phyloP scores from a whole-genome alignment of 2,113 vertebrate genomes.

The Syrrhaptes paradoxus region DNA sequence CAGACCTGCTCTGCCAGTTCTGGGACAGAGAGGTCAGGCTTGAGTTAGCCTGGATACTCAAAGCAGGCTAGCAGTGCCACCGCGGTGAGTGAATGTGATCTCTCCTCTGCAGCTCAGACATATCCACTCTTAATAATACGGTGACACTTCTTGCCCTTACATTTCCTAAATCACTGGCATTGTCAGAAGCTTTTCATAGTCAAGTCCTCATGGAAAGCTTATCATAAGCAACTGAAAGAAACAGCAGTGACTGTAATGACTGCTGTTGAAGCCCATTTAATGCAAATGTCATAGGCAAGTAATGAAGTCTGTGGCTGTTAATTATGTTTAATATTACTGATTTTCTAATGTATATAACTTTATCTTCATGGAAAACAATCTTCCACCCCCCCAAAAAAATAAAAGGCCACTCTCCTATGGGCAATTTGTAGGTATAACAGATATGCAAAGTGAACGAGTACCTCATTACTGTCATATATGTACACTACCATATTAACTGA shows the following conservation, averaged over 20 bases:
- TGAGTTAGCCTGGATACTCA: fast-evolving
- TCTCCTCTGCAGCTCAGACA: neutral
- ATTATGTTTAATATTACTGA: neutral
- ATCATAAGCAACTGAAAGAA: neutral
- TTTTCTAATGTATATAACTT: neutral
- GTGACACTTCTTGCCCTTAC: neutral
- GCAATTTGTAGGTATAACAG: neutral
- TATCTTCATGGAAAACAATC: neutral
- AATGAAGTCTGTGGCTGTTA: neutral
- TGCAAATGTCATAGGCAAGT: neutral
- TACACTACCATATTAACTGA: neutral
- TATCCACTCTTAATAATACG: neutral
- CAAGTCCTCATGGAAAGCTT: neutral
- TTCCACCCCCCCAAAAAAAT: neutral
- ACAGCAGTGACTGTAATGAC: neutral
- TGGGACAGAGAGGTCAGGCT: neutral
- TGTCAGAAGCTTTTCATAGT: neutral
- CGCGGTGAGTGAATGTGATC: fast-evolving
- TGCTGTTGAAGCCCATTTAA: neutral
- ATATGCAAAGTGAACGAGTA: neutral
- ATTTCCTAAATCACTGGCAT: neutral
- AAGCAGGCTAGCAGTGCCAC: neutral
- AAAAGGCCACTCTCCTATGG: neutral
- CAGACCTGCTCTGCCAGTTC: fast-evolving
- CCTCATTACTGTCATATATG: neutral